Evolutionary conservation across 1,140 invertebrate genomes (phyloP).

Genomic region (Arctopsyche grandis): DNA sequence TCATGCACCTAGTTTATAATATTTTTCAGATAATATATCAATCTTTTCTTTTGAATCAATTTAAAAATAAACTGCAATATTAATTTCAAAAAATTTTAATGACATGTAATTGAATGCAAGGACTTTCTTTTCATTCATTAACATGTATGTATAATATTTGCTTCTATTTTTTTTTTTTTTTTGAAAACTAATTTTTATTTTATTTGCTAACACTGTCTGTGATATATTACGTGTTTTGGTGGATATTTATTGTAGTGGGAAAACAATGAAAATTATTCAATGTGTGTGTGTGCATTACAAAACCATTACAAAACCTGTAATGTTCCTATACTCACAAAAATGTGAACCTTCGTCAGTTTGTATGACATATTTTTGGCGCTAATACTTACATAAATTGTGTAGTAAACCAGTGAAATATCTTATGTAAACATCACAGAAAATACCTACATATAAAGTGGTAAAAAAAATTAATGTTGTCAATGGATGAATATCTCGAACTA

Average conservation of each 20-base stretch:
- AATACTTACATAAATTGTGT: no score
- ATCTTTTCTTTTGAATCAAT: no score
- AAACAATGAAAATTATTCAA: slow-evolving; percentile 32
- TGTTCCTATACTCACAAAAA: slow-evolving; percentile 47
- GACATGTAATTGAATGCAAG: no score
- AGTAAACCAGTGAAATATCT: slow-evolving; percentile 2
- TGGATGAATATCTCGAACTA: background rate
- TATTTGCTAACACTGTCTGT: slow-evolving; percentile 52
- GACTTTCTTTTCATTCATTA: no score
- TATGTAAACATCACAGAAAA: background rate
- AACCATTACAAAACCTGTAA: slow-evolving; percentile 47
- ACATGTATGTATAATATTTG: no score
- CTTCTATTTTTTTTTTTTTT: no score
- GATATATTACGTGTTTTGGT: slow-evolving; percentile 48
- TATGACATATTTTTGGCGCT: background rate
- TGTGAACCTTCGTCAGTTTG: slow-evolving; percentile 1
- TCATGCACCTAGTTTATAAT: no score
- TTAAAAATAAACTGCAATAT: no score
- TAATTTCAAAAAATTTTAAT: no score
- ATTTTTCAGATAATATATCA: no score
- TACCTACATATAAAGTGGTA: no score
- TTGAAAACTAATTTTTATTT: background rate
- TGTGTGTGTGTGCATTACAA: slow-evolving; percentile 20
- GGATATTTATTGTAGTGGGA: slow-evolving; percentile 36
- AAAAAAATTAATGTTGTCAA: background rate